A percentile compares a stretch with the other conserved stretches of the same genome.
Conservation (phyloP, 2,888 invertebrate species). For the Hyposoter dolosus region DNA sequence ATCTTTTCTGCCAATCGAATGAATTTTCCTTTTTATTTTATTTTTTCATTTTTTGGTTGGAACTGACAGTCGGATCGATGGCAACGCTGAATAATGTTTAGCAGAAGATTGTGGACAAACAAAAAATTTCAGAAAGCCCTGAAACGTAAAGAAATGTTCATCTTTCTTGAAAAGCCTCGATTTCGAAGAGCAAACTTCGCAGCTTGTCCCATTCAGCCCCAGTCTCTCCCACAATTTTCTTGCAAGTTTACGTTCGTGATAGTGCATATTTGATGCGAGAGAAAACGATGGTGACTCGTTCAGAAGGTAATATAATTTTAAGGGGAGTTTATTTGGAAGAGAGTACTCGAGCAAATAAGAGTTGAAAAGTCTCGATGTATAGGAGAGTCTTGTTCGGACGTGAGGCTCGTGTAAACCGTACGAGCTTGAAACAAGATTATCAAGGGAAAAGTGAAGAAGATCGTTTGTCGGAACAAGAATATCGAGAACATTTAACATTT, state of each 20-base stretch:
- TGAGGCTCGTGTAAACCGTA: background rate
- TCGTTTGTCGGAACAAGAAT: background rate
- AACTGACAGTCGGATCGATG: too few species aligned
- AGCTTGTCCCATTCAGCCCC: background rate
- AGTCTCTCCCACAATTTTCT: slow-evolving; percentile 2
- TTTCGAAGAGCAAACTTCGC: background rate
- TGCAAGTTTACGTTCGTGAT: slow-evolving; percentile 2
- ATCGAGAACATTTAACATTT: background rate
- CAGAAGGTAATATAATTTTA: slow-evolving; percentile 29
- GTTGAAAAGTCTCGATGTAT: background rate
- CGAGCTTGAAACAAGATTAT: background rate
- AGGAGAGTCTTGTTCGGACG: background rate
- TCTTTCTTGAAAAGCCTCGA: background rate
- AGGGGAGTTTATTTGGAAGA: slow-evolving; percentile 35
- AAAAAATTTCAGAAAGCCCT: background rate
- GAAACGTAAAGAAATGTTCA: background rate
- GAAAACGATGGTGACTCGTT: slow-evolving; percentile 7
- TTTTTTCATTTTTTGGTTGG: background rate
- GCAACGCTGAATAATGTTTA: too few species aligned
- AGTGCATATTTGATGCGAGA: slow-evolving; percentile 2
- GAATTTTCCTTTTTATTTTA: background rate
- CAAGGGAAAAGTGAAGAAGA: slow-evolving; percentile 5
- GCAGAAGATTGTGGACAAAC: background rate
- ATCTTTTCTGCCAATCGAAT: too few species aligned
- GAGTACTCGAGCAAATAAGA: slow-evolving; percentile 43